Evolutionary conservation across 2,888 invertebrate species (phyloP), one percentile per base, ranked within the genome.

Genomic region (Liodrosophila aerea): DNA sequence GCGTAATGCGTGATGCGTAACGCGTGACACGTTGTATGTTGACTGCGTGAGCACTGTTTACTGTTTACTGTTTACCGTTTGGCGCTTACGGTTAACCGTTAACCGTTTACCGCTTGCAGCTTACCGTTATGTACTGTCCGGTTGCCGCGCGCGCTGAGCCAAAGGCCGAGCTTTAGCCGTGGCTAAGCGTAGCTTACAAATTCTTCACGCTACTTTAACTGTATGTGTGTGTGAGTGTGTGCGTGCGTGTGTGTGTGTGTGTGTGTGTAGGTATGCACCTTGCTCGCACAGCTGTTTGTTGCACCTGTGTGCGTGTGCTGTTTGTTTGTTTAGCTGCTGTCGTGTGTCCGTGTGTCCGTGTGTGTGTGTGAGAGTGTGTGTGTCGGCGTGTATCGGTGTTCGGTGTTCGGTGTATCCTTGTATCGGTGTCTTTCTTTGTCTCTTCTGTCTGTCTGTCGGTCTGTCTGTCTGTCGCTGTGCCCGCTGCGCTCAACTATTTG

Each of bases 401-500:
- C 16, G 33, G 43, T 33, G 5, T 22, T 50, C 39, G 45, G 27
- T 58, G 30, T 36, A 22, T 22, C 22, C 22, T 5, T 16, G 65
- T 52, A 3, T 34, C 8, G 16, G 13, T 40, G 18, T 44, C 22
- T 39, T 31, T 31, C 44, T 30, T 5, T 37, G 40, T 40, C 8
- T 51, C 4, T 39, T 37, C 45, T 44, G 4, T 52, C 40, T 56
- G 39, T 44, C 22, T 59, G 30, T 37, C 9, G 27, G 13, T 50
- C 16, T 41, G 52, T 62, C 9, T 33, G 33, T 45, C 18, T 15
- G 39, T 47, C 31, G 11, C 37, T n/a, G n/a, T 12, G 31, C 47
- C 13, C 47, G 69, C 56, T 45, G 62, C 67, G 57, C 67, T 76
- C 77, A 71, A 77, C 77, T 76, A 73, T 73, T 22, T 73, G 64